Percentiles rank a stretch among this genome's conserved stretches.
These are phyloP conservation scores for Odontomyia ornata DNA, from an alignment of 2,888 invertebrate species.

Conservation along the genomic window DNA sequence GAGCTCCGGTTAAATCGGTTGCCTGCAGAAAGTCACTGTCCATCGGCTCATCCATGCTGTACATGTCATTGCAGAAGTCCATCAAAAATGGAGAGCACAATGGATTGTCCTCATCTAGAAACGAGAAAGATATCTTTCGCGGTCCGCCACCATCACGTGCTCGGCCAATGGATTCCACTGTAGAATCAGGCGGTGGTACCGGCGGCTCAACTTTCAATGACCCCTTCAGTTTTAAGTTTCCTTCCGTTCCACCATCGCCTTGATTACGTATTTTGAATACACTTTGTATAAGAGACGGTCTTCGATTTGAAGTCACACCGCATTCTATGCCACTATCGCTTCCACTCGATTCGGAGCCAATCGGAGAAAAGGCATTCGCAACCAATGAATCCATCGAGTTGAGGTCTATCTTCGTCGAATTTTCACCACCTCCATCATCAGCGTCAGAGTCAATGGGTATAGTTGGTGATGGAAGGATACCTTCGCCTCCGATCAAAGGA, in stretches of 20 bases:
- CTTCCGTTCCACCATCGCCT: background rate
- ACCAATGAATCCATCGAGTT: background rate
- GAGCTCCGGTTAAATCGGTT: conserved; percentile 58
- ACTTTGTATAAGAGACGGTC: background rate
- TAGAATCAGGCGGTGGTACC: background rate
- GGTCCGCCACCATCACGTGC: background rate
- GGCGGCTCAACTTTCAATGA: background rate
- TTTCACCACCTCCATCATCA: conserved; percentile 2
- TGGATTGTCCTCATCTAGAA: conserved; percentile 55
- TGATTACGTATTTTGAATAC: background rate
- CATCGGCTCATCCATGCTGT: conserved; percentile 56
- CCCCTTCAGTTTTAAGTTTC: background rate
- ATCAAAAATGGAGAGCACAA: conserved; percentile 57
- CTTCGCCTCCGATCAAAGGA: conserved; percentile 59
- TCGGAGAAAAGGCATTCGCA: conserved; percentile 5
- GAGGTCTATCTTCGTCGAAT: no score
- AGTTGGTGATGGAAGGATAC: conserved; percentile 57
- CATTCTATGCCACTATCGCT: conserved; percentile 62
- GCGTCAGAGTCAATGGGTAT: conserved; percentile 42
- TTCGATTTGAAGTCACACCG: conserved; percentile 45
- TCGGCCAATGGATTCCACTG: conserved; percentile 47
- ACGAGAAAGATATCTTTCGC: conserved; percentile 44
- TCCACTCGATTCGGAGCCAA: conserved; percentile 44
- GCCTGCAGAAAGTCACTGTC: conserved; percentile 54
- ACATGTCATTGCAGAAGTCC: conserved; percentile 61